Evolutionary conservation across 2,113 vertebrate genomes (phyloP).

Genomic region (Peromyscus leucopus): DNA sequence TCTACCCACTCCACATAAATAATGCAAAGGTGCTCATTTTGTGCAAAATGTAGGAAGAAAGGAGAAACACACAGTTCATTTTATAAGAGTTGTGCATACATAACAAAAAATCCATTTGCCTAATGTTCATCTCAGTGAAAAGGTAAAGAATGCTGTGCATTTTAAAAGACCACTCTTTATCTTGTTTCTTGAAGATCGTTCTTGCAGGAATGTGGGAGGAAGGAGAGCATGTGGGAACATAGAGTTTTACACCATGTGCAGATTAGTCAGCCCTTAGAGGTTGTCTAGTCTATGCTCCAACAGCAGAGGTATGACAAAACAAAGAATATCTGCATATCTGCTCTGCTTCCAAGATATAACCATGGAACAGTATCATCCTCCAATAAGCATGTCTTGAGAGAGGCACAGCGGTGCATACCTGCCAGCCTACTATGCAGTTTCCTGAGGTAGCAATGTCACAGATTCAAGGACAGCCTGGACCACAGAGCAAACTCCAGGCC

Average conservation of each 20-base stretch:
- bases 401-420: not conserved
- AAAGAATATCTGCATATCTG: not conserved
- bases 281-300: not conserved
- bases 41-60: not conserved
- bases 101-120: not conserved
- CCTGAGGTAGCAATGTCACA: not conserved
- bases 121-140: not conserved
- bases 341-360: not conserved
- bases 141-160: not conserved
- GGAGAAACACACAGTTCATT: not conserved
- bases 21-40: not conserved
- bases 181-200: not conserved
- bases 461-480: not conserved
- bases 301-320: not conserved
- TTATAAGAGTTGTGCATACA: not conserved
- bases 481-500: not conserved
- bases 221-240: not conserved
- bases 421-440: too few relatives aligned
- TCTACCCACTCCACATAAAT: not conserved
- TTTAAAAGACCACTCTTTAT: not conserved
- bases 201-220: not conserved
- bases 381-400: fast-evolving
- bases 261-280: not conserved
- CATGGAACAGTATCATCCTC: not conserved
- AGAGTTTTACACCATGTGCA: not conserved